phyloP scores from a whole-genome alignment of 1,140 invertebrate species.

The Andricus grossulariae region DNA sequence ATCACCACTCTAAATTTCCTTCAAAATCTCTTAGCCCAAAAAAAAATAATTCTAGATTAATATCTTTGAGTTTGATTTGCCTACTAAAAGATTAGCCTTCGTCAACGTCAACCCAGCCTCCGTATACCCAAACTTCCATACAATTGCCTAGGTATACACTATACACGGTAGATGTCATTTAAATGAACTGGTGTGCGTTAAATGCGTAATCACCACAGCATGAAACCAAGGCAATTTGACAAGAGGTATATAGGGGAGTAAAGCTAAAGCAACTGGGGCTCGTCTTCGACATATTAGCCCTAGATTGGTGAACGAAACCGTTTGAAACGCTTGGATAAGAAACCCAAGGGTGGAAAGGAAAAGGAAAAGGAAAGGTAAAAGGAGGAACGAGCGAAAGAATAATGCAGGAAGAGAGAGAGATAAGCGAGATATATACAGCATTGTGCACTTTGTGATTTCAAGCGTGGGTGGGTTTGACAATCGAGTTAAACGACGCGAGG shows the following conservation, averaged over 20 bases:
- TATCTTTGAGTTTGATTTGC: neutral
- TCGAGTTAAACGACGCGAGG: conserved; percentile 18
- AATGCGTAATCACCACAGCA: conserved; percentile 17
- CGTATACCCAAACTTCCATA: neutral
- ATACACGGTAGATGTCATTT: neutral
- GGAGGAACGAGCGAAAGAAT: neutral
- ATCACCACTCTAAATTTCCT: neutral
- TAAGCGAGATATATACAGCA: conserved; percentile 9
- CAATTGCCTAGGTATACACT: neutral
- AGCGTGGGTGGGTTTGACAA: conserved; percentile 29
- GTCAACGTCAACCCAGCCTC: neutral
- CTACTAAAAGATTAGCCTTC: conserved; percentile 5
- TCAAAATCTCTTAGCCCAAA: neutral
- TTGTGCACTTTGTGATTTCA: conserved; percentile 26
- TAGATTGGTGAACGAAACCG: neutral
- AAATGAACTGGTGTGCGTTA: conserved; percentile 3
- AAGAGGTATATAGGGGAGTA: neutral
- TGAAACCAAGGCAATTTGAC: conserved; percentile 20
- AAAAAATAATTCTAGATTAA: neutral
- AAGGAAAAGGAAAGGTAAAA: neutral
- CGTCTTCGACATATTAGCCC: conserved; percentile 9
- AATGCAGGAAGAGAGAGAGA: neutral
- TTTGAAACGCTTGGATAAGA: conserved; percentile 24
- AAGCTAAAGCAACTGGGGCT: neutral
- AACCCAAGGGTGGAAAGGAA: neutral